phyloP scores from a whole-genome alignment of 2,797 vertebrate genomes.

The Alcedo quadribrachys region DNA sequence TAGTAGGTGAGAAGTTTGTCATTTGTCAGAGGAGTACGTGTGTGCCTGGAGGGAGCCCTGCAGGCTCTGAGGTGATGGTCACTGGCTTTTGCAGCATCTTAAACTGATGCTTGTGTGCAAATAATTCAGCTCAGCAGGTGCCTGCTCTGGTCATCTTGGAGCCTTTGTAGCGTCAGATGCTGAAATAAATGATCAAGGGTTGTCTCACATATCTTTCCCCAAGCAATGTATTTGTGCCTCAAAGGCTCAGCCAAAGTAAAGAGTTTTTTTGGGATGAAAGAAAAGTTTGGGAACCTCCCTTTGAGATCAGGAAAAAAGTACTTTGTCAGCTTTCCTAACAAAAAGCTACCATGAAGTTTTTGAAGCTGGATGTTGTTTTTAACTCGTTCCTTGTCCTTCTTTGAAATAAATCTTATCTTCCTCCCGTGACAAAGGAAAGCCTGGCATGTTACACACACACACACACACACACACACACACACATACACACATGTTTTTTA shows the following conservation, averaged over 20 bases:
- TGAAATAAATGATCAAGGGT: background rate
- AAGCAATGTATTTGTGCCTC: background rate
- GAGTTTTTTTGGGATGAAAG: background rate
- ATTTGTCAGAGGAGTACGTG: background rate
- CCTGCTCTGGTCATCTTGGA: background rate
- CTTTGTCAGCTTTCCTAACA: background rate
- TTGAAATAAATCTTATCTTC: background rate
- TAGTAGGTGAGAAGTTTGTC: background rate
- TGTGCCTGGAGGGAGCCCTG: background rate
- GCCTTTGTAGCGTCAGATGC: background rate
- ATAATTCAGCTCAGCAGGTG: background rate
- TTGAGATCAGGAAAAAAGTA: background rate
- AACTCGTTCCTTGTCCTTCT: background rate
- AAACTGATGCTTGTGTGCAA: background rate
- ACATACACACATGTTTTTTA: background rate
- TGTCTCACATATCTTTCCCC: background rate
- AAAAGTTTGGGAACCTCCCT: background rate
- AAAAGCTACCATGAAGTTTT: background rate
- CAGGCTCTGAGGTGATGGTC: background rate
- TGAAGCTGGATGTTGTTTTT: background rate
- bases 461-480: background rate
- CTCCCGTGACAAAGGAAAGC: background rate
- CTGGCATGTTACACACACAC: background rate
- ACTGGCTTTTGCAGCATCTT: background rate
- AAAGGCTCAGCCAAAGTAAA: background rate